These are phyloP conservation scores for Pseudococcus longispinus DNA, from an alignment of 2,888 invertebrate genomes.

Conservation along the genomic window DNA sequence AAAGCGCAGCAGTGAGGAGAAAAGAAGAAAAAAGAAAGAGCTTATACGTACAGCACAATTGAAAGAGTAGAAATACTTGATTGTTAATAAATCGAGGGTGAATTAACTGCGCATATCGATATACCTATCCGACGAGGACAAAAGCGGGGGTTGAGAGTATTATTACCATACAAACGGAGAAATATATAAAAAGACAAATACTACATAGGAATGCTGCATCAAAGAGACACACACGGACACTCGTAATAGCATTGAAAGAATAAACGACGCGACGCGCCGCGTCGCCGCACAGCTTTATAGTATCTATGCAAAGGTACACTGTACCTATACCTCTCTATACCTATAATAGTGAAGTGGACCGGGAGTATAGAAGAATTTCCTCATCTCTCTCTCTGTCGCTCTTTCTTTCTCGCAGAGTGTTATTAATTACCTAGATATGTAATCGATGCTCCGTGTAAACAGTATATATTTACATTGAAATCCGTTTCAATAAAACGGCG, in stretches of 20 bases:
- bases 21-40: neutral
- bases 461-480: slow-evolving; percentile 55
- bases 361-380: slow-evolving; percentile 14
- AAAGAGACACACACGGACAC: neutral
- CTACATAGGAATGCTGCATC: neutral
- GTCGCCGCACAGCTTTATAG: neutral
- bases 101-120: neutral
- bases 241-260: slow-evolving; percentile 1
- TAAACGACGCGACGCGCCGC: neutral
- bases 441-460: slow-evolving; percentile 55
- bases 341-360: neutral
- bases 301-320: no score
- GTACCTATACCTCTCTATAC: no score
- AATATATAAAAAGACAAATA: neutral
- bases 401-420: slow-evolving; percentile 41
- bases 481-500: slow-evolving; percentile 54
- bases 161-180: slow-evolving; percentile 52
- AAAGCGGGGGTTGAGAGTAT: slow-evolving; percentile 35
- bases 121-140: neutral
- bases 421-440: slow-evolving; percentile 56
- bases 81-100: slow-evolving; percentile 46
- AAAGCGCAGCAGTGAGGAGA: neutral
- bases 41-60: neutral
- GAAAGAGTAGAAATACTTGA: slow-evolving; percentile 42
- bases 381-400: neutral